Percentiles rank a stretch among this genome's conserved stretches.
Evolutionary conservation across 2,888 invertebrate genomes (phyloP).

Genomic region (Amaurobius ferox): DNA sequence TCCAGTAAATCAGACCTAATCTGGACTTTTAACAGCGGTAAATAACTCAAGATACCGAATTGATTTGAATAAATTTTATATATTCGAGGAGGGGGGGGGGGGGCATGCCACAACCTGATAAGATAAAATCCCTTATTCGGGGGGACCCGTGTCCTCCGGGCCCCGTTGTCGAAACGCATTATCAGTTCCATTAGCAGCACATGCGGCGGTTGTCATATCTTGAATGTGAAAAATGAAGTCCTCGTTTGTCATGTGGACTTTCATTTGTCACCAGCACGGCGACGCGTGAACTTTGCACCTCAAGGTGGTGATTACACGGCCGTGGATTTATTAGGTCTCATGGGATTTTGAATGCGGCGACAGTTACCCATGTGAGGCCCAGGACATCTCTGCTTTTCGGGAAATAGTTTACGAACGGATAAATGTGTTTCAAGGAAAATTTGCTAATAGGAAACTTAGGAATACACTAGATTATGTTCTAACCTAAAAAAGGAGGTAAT

Average conservation of each 20-base stretch:
- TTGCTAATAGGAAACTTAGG: too few species aligned
- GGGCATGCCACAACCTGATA: neutral
- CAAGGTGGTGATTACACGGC: constrained; percentile 29
- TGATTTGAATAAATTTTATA: neutral
- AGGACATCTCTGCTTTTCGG: too few species aligned
- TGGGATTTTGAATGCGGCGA: neutral
- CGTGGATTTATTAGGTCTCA: constrained; percentile 19
- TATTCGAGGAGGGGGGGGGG: neutral
- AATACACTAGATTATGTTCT: too few species aligned
- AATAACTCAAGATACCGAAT: neutral
- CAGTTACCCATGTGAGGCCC: too few species aligned
- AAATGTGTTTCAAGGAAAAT: too few species aligned
- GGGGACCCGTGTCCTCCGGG: neutral
- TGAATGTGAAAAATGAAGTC: constrained; percentile 50
- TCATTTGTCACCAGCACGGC: constrained; percentile 19
- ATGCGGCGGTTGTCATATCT: constrained; percentile 32
- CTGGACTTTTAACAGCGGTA: neutral
- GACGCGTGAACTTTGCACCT: constrained; percentile 29
- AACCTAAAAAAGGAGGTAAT: too few species aligned
- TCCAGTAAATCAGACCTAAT: neutral
- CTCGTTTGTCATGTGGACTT: constrained; percentile 30
- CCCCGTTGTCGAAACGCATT: neutral
- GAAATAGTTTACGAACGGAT: too few species aligned
- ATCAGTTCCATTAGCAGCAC: neutral
- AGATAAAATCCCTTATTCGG: neutral